These are phyloP conservation scores for Machaerirhynchus nigripectus DNA, from an alignment of 2,113 vertebrate genomes.

Conservation along the genomic window DNA sequence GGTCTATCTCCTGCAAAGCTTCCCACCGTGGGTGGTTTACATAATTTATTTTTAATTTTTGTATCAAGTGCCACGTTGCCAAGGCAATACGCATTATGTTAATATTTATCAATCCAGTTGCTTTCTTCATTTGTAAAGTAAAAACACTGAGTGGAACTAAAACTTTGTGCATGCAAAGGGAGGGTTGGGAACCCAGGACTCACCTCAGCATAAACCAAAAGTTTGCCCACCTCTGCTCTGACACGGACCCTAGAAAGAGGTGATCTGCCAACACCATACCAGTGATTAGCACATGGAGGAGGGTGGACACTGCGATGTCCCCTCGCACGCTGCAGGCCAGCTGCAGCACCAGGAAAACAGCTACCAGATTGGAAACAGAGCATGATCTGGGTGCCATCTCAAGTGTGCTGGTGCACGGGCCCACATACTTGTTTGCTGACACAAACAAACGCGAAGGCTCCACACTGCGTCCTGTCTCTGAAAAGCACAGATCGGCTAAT, in stretches of 20 bases:
- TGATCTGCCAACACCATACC: neutral
- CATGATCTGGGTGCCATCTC: constrained; percentile 17
- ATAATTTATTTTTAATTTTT: constrained; percentile 62
- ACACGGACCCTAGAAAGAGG: neutral
- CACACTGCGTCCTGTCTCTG: neutral
- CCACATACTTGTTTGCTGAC: constrained; percentile 40
- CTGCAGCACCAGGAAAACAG: neutral
- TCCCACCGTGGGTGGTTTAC: constrained; percentile 38
- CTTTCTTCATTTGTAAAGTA: constrained; percentile 34
- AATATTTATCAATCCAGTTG: constrained; percentile 60
- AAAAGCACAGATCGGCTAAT: constrained; percentile 34
- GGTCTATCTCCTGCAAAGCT: constrained; percentile 40
- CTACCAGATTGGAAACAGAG: constrained; percentile 1
- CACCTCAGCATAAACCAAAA: neutral
- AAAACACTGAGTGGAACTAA: neutral
- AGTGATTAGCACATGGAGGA: neutral
- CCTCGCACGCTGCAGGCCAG: neutral
- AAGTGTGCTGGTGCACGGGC: neutral
- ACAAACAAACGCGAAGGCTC: constrained; percentile 36
- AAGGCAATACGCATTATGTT: constrained; percentile 60
- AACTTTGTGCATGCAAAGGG: neutral
- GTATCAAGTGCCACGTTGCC: constrained; percentile 45
- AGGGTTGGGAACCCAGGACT: neutral
- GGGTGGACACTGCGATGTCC: neutral
- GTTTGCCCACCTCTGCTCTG: neutral